Conservation (phyloP, 2,888 invertebrate genomes). For the Hemistola chrysoprasaria region DNA sequence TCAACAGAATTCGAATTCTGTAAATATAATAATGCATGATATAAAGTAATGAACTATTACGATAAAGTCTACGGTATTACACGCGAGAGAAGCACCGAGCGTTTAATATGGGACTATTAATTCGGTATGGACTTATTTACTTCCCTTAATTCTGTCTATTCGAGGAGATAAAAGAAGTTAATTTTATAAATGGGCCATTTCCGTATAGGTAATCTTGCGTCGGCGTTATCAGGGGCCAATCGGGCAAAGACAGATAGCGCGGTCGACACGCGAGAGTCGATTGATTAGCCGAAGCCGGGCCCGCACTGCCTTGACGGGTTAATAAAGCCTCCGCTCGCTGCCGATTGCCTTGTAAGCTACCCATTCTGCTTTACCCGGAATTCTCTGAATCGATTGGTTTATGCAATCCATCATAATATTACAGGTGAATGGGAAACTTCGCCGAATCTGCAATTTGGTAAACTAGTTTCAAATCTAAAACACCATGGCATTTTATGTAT, state of each 20-base stretch:
- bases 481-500: too few relatives aligned
- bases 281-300: slow-evolving; percentile 67
- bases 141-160: slow-evolving; percentile 65
- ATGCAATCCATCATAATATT: slow-evolving; percentile 53
- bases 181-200: slow-evolving; percentile 78
- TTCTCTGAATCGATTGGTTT: slow-evolving; percentile 61
- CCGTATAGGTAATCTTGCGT: slow-evolving; percentile 74
- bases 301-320: slow-evolving; percentile 76
- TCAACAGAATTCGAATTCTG: slow-evolving; percentile 22
- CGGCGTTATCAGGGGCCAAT: slow-evolving; percentile 74
- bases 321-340: slow-evolving; percentile 72
- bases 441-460: background rate
- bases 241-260: slow-evolving; percentile 78
- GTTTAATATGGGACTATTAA: slow-evolving; percentile 56
- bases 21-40: slow-evolving; percentile 22
- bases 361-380: slow-evolving; percentile 60
- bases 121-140: slow-evolving; percentile 68
- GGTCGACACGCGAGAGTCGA: slow-evolving; percentile 79
- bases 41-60: slow-evolving; percentile 13
- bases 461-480: background rate
- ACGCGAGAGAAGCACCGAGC: slow-evolving; percentile 29
- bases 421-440: slow-evolving; percentile 26
- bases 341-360: slow-evolving; percentile 75
- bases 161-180: slow-evolving; percentile 76
- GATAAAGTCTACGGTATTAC: slow-evolving; percentile 12